These are phyloP conservation scores for Chamaetylas fuelleborni DNA, from an alignment of 2,113 vertebrate species.

Conservation along the genomic window DNA sequence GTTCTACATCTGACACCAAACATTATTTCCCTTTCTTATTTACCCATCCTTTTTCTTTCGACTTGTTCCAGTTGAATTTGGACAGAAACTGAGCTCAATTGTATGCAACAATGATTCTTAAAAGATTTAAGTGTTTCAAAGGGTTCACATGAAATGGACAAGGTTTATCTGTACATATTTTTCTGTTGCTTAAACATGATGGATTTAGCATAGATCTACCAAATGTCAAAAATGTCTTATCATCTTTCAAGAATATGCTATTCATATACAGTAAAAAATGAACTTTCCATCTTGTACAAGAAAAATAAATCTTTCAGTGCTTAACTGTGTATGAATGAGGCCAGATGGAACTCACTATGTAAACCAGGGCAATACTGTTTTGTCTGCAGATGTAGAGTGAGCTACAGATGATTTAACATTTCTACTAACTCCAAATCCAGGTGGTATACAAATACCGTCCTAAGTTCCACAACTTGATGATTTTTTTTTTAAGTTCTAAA, in stretches of 20 bases:
- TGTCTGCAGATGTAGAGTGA: neutral
- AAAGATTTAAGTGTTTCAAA: neutral
- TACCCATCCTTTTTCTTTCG: neutral
- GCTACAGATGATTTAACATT: neutral
- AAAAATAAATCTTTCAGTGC: neutral
- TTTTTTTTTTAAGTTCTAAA: neutral
- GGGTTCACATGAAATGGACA: neutral
- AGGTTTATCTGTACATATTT: neutral
- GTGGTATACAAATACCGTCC: neutral
- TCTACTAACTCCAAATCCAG: neutral
- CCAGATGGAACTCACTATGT: slow-evolving; percentile 6
- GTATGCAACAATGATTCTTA: neutral
- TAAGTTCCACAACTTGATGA: neutral
- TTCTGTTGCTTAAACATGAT: neutral
- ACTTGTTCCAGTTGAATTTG: neutral
- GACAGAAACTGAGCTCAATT: neutral
- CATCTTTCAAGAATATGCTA: neutral
- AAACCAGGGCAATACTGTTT: neutral
- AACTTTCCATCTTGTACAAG: neutral
- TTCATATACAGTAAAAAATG: neutral
- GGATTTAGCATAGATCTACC: neutral
- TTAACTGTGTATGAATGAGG: neutral
- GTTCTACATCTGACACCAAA: neutral
- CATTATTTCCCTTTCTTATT: neutral
- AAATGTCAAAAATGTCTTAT: neutral